Evolutionary conservation across 2,797 vertebrate genomes (phyloP).

Genomic region (Heteromormyrus szaboi): DNA sequence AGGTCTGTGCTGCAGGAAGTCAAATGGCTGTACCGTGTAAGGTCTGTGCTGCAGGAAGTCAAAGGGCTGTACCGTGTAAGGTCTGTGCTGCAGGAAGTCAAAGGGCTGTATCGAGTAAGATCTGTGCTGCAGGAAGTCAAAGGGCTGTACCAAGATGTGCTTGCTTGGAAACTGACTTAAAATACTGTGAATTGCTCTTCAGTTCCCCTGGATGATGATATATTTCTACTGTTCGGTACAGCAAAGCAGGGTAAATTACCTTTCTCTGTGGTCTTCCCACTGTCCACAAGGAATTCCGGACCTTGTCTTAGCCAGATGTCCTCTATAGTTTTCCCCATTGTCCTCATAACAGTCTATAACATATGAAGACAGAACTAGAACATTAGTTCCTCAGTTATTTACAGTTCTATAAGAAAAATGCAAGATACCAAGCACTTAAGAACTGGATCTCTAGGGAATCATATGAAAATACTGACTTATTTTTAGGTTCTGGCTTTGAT

Average conservation of each 20-base stretch:
- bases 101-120: background rate
- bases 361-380: background rate
- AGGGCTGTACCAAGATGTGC: background rate
- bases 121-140: no score
- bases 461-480: slow-evolving; percentile 13
- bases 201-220: background rate
- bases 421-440: background rate
- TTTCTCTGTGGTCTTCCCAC: slow-evolving; percentile 81
- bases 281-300: slow-evolving; percentile 82
- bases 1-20: background rate
- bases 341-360: slow-evolving; percentile 83
- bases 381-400: background rate
- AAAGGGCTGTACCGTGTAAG: background rate
- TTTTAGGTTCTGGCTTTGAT: slow-evolving; percentile 11
- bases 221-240: background rate
- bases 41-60: background rate
- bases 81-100: background rate
- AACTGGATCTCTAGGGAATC: background rate
- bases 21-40: background rate
- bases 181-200: background rate
- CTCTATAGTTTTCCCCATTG: slow-evolving; percentile 78
- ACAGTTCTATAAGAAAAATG: background rate
- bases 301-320: slow-evolving; percentile 80
- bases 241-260: slow-evolving; percentile 41
- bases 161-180: background rate